A percentile compares a stretch with the other conserved stretches of the same genome.
phyloP scores from a whole-genome alignment of 2,797 vertebrate genomes.

The Ataeniobius toweri region DNA sequence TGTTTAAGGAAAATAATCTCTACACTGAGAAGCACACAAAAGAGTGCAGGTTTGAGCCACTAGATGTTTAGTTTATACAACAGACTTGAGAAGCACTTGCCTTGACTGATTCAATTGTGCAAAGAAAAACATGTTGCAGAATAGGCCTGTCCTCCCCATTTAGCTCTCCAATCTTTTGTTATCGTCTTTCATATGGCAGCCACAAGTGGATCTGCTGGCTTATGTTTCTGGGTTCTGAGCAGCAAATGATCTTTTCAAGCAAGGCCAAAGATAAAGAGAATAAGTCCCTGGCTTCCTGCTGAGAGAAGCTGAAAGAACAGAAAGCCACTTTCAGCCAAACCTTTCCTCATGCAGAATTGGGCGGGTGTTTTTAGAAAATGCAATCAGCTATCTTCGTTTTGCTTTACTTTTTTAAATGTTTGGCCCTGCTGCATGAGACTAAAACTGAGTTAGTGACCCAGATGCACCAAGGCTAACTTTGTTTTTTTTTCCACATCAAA shows the following conservation, averaged over 20 bases:
- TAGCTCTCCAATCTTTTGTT: slow-evolving; percentile 7
- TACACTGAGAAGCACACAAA: slow-evolving; percentile 33
- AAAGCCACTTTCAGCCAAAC: slow-evolving; percentile 38
- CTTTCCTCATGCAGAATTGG: slow-evolving; percentile 21
- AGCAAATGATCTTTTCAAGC: slow-evolving; percentile 68
- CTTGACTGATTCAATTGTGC: slow-evolving; percentile 25
- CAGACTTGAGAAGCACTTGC: slow-evolving; percentile 44
- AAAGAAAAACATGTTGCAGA: slow-evolving; percentile 16
- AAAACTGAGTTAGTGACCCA: slow-evolving; percentile 37
- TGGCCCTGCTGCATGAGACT: slow-evolving; percentile 32
- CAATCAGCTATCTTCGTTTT: slow-evolving; percentile 32
- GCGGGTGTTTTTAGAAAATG: slow-evolving; percentile 20
- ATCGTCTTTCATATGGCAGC: slow-evolving; percentile 24
- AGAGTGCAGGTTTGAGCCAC: slow-evolving; percentile 34
- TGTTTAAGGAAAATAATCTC: slow-evolving; percentile 64
- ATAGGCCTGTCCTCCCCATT: slow-evolving; percentile 3
- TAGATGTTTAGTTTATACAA: slow-evolving; percentile 38
- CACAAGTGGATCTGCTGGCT: slow-evolving; percentile 66
- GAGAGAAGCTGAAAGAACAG: slow-evolving; percentile 45
- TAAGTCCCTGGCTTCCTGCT: slow-evolving; percentile 59
- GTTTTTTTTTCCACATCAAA: slow-evolving; percentile 15
- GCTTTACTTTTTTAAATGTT: slow-evolving; percentile 45
- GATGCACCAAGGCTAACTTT: slow-evolving; percentile 30
- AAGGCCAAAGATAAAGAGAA: slow-evolving; percentile 64
- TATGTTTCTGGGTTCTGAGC: slow-evolving; percentile 63